These are phyloP conservation scores for Limnephilus lunatus DNA, from an alignment of 2,888 invertebrate species.

Conservation along the genomic window DNA sequence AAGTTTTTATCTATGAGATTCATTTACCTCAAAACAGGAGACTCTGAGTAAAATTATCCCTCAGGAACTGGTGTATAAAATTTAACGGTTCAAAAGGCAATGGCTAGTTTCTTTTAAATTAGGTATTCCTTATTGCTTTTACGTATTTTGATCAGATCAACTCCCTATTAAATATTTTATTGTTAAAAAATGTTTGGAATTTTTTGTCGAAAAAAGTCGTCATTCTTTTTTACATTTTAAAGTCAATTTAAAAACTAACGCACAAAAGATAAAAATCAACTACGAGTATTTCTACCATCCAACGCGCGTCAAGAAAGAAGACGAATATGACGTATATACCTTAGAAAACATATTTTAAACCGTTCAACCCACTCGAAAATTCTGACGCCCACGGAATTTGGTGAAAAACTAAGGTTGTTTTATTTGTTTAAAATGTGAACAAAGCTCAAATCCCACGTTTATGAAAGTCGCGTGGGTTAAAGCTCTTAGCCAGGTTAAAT, in stretches of 20 bases:
- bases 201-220: neutral
- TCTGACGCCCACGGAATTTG: neutral
- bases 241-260: neutral
- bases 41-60: too few relatives aligned
- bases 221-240: neutral
- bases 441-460: neutral
- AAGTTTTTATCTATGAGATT: too few relatives aligned
- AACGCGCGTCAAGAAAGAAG: neutral
- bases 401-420: neutral
- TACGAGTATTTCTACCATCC: neutral
- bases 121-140: too few relatives aligned
- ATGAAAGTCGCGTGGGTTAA: neutral
- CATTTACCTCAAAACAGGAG: too few relatives aligned
- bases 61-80: too few relatives aligned
- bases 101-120: too few relatives aligned
- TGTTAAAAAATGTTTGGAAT: too few relatives aligned
- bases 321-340: too few relatives aligned
- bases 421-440: neutral
- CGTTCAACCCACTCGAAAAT: neutral
- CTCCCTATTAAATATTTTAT: too few relatives aligned
- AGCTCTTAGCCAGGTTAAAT: neutral
- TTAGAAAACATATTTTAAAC: neutral
- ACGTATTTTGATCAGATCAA: too few relatives aligned
- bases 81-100: too few relatives aligned
- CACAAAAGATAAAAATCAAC: neutral